Evolutionary conservation across 1,140 invertebrate species (phyloP).

Genomic region (Penaeus vannamei): DNA sequence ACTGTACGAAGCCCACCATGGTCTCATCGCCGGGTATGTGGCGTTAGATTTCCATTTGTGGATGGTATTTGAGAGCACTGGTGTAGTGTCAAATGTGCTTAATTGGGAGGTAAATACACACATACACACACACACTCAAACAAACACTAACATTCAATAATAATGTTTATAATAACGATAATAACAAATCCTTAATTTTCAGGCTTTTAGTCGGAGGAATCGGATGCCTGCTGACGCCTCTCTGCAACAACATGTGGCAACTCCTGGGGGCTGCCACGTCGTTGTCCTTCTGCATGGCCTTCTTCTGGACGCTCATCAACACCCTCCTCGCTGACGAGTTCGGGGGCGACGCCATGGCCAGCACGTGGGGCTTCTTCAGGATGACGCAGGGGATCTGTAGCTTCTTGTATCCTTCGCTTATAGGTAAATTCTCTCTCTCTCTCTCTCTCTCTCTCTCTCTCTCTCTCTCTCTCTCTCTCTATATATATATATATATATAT

Average conservation of each 20-base stretch:
- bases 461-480: background rate
- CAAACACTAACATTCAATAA: no score
- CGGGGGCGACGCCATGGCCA: conserved; percentile 42
- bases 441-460: background rate
- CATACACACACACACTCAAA: no score
- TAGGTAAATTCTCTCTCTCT: conserved; percentile 19
- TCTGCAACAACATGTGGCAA: conserved; percentile 35
- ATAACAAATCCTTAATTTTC: background rate
- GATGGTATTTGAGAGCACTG: no score
- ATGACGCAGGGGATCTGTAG: conserved; percentile 48
- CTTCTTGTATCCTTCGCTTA: conserved; percentile 47
- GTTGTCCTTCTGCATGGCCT: conserved; percentile 32
- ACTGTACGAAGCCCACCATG: background rate
- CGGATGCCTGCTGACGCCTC: background rate
- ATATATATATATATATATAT: background rate
- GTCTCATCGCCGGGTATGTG: conserved; percentile 33
- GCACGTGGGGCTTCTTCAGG: conserved; percentile 60
- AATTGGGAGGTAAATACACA: no score
- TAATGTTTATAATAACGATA: no score
- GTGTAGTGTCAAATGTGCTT: no score
- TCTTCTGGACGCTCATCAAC: conserved; percentile 52
- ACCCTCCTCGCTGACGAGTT: conserved; percentile 40
- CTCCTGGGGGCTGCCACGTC: conserved; percentile 10
- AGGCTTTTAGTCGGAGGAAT: conserved; percentile 38
- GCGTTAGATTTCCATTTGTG: background rate